Evolutionary conservation across 92 coral and sea anemone genomes (phyloP), one percentile per base, ranked within the genome.

Genomic region (Epizoanthus rinbou): DNA sequence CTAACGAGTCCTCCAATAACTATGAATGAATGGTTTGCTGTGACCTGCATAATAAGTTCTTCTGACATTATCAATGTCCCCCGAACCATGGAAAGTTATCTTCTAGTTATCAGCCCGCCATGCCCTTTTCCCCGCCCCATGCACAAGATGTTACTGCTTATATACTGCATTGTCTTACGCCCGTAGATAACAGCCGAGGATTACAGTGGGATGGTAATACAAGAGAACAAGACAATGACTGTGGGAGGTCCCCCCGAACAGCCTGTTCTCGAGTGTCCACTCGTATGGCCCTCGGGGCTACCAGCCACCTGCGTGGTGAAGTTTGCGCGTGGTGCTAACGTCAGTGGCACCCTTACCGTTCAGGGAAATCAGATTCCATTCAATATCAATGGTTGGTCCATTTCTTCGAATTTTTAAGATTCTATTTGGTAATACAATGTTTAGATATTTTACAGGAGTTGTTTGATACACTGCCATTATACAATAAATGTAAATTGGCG

Each of bases 181-280:
- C 45, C 8, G 15, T 22, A 78, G 82, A 69, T 45, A 17, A 41
- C 18, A 21, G 58, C 47, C 17, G 53, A 78, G 59, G 70, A 17
- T 23, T 78, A 60, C 43, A 78, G 70, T 78, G 70, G 72, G 0
- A 3, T 13, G 18, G 28, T 37, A 19, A 4, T 17, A 19, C 43
- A 16, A 13, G 5, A 6, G 1, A 5, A 24, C 8, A 60, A 21
- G 31, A 62, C 54, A 6, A 60, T 62, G 6, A 63, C 31, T 2
- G 72, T 62, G 41, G 56, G 47, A 8, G 31, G 21, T 14, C 39
- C 72, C 0, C 71, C 82, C 8, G 57, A 60, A 45, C 57, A 18
- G 11, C 22, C 65, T 45, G 25, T 14, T 28, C 56, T 78, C n/a
- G 5, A 60, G n/a, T 78, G 82, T 18, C 82, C 82, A 17, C 64